Evolutionary conservation across 2,888 invertebrate genomes (phyloP).

Genomic region (Eubasilissa splendida): DNA sequence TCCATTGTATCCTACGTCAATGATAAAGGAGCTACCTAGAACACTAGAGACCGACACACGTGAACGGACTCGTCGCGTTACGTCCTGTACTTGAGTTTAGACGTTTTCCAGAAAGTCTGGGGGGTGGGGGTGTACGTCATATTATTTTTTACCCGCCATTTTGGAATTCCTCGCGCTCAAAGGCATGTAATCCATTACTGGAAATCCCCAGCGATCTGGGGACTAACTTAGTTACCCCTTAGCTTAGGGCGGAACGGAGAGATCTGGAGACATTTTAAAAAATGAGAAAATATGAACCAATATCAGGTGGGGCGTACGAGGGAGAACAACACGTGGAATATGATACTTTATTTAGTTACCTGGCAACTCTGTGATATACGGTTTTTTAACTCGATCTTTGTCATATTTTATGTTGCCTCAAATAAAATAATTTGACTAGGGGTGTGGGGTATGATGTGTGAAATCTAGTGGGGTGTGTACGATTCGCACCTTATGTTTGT

Average conservation of each 20-base stretch:
- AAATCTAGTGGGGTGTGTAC: too few relatives aligned
- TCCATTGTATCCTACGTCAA: too few relatives aligned
- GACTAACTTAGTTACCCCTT: slow-evolving; percentile 48
- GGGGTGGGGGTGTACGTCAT: background rate
- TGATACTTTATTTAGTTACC: slow-evolving; percentile 25
- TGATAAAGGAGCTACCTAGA: too few relatives aligned
- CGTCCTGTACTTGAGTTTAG: background rate
- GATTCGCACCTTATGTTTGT: too few relatives aligned
- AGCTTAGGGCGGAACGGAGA: slow-evolving; percentile 10
- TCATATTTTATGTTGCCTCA: too few relatives aligned
- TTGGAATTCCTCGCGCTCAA: slow-evolving; percentile 39
- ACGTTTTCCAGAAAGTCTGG: background rate
- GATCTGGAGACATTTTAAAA: slow-evolving; percentile 36
- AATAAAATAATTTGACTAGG: too few relatives aligned
- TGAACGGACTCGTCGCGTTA: too few relatives aligned
- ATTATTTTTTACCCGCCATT: slow-evolving; percentile 46
- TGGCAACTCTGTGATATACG: background rate
- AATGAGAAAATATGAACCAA: slow-evolving; percentile 35
- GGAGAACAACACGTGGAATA: slow-evolving; percentile 6
- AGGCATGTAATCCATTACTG: slow-evolving; percentile 55
- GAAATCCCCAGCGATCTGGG: slow-evolving; percentile 48
- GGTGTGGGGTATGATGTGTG: too few relatives aligned
- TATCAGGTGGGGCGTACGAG: background rate
- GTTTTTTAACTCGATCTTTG: background rate
- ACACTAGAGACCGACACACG: too few relatives aligned